Base-by-base conservation (phyloP, 2,888 invertebrate species). In the Pollenia amentaria region DNA sequence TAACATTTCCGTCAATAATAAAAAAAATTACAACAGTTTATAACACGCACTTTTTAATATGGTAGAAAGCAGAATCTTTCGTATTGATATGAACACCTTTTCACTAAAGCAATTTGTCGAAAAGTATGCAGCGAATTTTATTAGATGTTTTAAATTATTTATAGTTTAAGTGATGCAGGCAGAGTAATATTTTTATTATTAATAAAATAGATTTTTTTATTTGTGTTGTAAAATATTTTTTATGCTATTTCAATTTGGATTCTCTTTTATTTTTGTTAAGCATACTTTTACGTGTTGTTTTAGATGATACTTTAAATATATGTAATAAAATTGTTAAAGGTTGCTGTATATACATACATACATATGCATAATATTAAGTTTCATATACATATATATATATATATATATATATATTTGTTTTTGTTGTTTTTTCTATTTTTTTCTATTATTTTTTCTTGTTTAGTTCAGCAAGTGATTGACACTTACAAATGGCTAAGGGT, bases 101-200 rank as follows among this genome's bases (percentile, higher is more conserved):
- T 14, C 48, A 67, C 29, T 70, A 38, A 16, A 76, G n/a, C 14
- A 21, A 16, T 16, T 60, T 16, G 21, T 77, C 81, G 60, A 72
- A 70, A 70, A 77, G 72, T 81, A 77, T 48, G 85, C 85, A 70
- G 9, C 4, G 8, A 38, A 62, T 70, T 67, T 69, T 57, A 8
- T 67, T 14, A 14, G n/a, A 12, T 1, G 12, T 65, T 21, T 64
- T 57, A 42, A 21, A 60, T 12, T 21, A 29, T 65, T 44, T 48
- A 75, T 48, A 46, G 12, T 70, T 6, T 10, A 18, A 14, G 21
- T 9, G 4, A 9, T 4, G 42, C n/a, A 38, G 16, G 4, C 2
- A 40, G 14, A 18, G 44, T 46, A 72, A 55, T 57, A 42, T 64
- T 51, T 64, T 67, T 16, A 62, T 60, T 48, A 55, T 67, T 67